A percentile compares a stretch with the other conserved stretches of the same genome.
These are phyloP conservation scores for Tricholauxania praeusta DNA, from an alignment of 2,888 invertebrate genomes.

Conservation along the genomic window DNA sequence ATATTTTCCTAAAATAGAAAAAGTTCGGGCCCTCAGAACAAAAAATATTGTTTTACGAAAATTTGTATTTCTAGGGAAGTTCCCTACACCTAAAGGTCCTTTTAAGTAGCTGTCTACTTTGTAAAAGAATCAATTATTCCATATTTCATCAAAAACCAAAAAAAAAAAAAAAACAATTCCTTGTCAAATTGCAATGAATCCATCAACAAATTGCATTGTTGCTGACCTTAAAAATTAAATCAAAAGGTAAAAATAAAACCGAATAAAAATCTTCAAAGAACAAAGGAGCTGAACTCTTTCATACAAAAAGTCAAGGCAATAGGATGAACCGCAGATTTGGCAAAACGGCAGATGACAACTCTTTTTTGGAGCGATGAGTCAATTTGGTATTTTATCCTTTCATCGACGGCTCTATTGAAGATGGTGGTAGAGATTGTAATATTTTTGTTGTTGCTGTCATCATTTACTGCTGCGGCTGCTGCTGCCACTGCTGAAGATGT, in stretches of 20 bases:
- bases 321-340: slow-evolving; percentile 3
- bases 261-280: background rate
- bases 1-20: too few relatives aligned
- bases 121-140: too few relatives aligned
- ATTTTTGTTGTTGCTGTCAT: slow-evolving; percentile 5
- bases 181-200: too few relatives aligned
- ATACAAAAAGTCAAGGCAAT: background rate
- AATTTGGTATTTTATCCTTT: slow-evolving; percentile 1
- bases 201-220: too few relatives aligned
- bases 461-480: background rate
- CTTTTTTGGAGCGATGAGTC: slow-evolving; percentile 16
- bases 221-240: background rate
- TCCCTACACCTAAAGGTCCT: too few relatives aligned
- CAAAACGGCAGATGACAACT: slow-evolving; percentile 19
- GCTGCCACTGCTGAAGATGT: slow-evolving; percentile 10
- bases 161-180: too few relatives aligned
- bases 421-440: background rate
- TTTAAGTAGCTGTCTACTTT: too few relatives aligned
- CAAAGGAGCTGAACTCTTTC: background rate
- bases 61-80: too few relatives aligned
- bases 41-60: too few relatives aligned
- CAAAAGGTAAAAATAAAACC: background rate
- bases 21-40: too few relatives aligned
- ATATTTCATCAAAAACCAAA: too few relatives aligned
- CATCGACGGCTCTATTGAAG: background rate